Evolutionary conservation across 2,888 invertebrate genomes (phyloP), one percentile per base, ranked within the genome.

Genomic region (Nudaria mundana): DNA sequence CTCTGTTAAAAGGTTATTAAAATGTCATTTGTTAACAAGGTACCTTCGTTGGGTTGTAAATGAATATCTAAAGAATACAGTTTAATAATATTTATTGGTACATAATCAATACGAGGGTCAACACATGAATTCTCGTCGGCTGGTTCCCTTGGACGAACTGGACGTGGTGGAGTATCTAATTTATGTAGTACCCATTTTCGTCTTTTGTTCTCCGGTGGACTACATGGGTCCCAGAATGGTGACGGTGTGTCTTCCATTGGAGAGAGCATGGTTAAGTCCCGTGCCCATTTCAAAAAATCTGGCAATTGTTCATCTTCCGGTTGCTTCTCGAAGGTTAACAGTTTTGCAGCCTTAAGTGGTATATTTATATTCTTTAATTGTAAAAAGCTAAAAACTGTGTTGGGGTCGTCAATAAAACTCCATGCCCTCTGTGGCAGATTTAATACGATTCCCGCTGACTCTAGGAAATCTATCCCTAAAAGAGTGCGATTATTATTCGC

Each of bases 31-130:
- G 15, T 20, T 18, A 44, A 20, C 11, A 14, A 0, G 3, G 26
- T 38, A n/a, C 31, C 40, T 23, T 45, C 48, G 36, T 46, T n/a
- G 5, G 20, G 34, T n/a, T 39, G 37, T 40, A 48, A 50, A 32
- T 12, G 41, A 37, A 48, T 6, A 46, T 49, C 41, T 26, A 45
- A 8, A 25, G 28, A 50, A 37, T 46, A 48, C 23, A 40, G 5
- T 26, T 31, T 16, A 10, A 34, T 30, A 3, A 22, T 38, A 34
- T 42, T 44, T 40, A 44, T 48, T 40, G 48, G 44, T 33, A 46
- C 0, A 41, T 49, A 49, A 23, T 36, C 2, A 28, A 36, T 20
- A 15, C 40, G 26, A 10, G 40, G 40, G 20, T 40, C 31, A 1
- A n/a, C 15, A 15, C 15, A 15, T 2, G 15, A n/a, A 14, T 15